Evolutionary conservation across 1,140 invertebrate species (phyloP).

Genomic region (Drosophila auraria): DNA sequence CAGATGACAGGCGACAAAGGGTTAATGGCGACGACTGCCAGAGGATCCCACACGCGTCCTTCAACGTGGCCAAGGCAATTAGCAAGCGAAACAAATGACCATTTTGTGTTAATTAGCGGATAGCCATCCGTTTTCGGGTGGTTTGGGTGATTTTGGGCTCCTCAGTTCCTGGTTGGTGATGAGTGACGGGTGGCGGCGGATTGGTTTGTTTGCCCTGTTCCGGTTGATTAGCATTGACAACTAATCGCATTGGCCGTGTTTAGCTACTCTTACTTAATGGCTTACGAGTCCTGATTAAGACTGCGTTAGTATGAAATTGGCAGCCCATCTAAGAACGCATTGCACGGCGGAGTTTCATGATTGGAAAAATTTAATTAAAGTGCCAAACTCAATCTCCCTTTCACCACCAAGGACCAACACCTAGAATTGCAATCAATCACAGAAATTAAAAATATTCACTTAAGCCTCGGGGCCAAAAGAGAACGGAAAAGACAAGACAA

Average conservation of each 20-base stretch:
- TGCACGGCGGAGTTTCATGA: background rate
- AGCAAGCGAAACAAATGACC: conserved; percentile 73
- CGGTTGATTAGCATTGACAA: conserved; percentile 46
- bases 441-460: conserved; percentile 61
- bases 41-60: conserved; percentile 33
- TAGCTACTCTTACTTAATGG: conserved; percentile 34
- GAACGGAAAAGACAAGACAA: conserved; percentile 12
- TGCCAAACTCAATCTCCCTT: conserved; percentile 14
- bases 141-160: background rate
- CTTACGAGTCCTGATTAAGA: conserved; percentile 23
- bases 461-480: background rate
- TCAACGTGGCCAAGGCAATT: conserved; percentile 45
- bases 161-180: conserved; percentile 3
- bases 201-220: conserved; percentile 27
- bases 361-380: conserved; percentile 21
- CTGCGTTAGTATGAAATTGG: conserved; percentile 14
- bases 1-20: conserved; percentile 66
- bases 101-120: conserved; percentile 73
- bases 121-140: conserved; percentile 29
- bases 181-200: conserved; percentile 15
- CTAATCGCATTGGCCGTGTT: conserved; percentile 53
- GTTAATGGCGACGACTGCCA: conserved; percentile 53
- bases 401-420: background rate
- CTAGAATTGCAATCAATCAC: conserved; percentile 51
- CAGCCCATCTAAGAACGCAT: background rate